Conservation (phyloP, 1,140 invertebrate species). For the Oryctes rhinoceros region DNA sequence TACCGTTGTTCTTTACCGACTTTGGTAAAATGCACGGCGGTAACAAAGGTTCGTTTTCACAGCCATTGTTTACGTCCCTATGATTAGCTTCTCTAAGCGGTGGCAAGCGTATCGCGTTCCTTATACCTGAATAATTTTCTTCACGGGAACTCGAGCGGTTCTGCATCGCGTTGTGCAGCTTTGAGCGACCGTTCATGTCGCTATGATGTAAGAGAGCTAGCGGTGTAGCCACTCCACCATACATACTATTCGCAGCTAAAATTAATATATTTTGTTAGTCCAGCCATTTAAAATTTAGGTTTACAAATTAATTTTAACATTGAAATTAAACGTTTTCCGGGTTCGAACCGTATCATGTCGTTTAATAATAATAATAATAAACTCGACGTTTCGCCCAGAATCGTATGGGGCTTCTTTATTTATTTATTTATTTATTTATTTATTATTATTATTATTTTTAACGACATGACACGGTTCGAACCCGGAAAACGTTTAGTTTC, state of each 20-base stretch:
- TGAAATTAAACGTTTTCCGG: too few relatives aligned
- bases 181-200: slow-evolving; percentile 55
- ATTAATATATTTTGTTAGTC: neutral
- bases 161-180: slow-evolving; percentile 53
- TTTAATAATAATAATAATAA: too few relatives aligned
- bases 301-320: too few relatives aligned
- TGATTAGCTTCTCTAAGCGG: slow-evolving; percentile 55
- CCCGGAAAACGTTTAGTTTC: too few relatives aligned
- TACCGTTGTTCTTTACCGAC: slow-evolving; percentile 44
- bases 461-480: too few relatives aligned
- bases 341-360: too few relatives aligned
- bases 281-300: too few relatives aligned
- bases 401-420: too few relatives aligned
- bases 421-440: too few relatives aligned
- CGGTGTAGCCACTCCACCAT: slow-evolving; percentile 75
- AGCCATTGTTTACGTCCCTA: slow-evolving; percentile 61
- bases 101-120: slow-evolving; percentile 57
- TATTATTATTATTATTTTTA: too few relatives aligned
- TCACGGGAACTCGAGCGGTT: slow-evolving; percentile 53
- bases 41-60: slow-evolving; percentile 74
- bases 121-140: slow-evolving; percentile 52
- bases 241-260: slow-evolving; percentile 63
- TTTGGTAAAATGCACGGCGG: slow-evolving; percentile 59
- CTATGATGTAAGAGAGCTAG: slow-evolving; percentile 71
- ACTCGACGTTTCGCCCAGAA: too few relatives aligned